phyloP scores from a whole-genome alignment of 2,113 vertebrate genomes.

The Entomyzon cyanotis region DNA sequence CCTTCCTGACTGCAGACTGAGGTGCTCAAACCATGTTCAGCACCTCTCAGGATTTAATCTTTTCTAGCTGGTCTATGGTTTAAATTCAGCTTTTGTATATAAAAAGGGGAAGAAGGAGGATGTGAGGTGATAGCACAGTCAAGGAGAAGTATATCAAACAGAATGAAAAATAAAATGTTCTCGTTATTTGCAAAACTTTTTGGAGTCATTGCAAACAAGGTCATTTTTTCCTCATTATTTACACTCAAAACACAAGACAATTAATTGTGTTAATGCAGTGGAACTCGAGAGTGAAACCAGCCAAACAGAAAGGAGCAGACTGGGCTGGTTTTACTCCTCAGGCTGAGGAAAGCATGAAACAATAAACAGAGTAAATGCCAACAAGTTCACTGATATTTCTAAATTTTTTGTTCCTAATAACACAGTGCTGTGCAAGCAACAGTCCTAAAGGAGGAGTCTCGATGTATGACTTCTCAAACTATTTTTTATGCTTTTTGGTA shows the following conservation, averaged over 20 bases:
- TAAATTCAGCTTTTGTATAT: not conserved
- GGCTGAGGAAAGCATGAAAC: not conserved
- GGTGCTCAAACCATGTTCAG: accelerated
- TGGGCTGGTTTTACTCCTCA: not conserved
- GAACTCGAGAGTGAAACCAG: not conserved
- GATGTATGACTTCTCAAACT: not conserved
- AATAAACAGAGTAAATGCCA: not conserved
- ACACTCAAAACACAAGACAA: not conserved
- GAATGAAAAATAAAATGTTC: not conserved
- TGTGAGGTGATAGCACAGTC: not conserved
- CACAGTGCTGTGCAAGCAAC: not conserved
- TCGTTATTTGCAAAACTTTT: not conserved
- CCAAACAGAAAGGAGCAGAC: not conserved
- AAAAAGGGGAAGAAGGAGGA: not conserved
- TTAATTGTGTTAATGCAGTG: not conserved
- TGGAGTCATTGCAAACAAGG: not conserved
- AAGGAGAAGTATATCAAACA: not conserved
- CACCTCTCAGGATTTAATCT: not conserved
- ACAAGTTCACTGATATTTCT: not conserved
- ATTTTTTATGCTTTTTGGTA: not conserved
- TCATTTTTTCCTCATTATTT: not conserved
- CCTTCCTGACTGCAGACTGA: not conserved
- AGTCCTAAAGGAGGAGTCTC: not conserved
- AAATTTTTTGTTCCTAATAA: not conserved
- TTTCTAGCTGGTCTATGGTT: not conserved